These are phyloP conservation scores for Lateolabrax maculatus DNA, from an alignment of 2,797 vertebrate genomes.

Conservation along the genomic window DNA sequence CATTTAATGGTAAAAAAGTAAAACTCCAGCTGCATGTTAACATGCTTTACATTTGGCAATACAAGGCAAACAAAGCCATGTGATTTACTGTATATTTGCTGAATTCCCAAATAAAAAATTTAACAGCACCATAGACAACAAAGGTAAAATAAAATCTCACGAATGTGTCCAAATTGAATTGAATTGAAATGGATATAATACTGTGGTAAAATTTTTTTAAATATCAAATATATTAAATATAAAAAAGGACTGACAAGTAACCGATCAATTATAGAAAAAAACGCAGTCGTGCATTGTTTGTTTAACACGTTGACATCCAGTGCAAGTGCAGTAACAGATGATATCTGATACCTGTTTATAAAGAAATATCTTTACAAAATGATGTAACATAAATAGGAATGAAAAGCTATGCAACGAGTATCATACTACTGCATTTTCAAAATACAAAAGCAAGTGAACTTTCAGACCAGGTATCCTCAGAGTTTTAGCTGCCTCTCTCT, in stretches of 20 bases:
- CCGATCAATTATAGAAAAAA: conserved; percentile 16
- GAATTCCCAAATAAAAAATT: not conserved
- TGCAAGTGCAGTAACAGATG: not conserved
- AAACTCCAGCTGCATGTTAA: not conserved
- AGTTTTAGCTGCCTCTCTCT: not conserved
- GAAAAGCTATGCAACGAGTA: not conserved
- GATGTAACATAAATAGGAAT: not conserved
- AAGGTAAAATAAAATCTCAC: not conserved
- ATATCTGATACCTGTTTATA: not conserved
- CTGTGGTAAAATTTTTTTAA: not conserved
- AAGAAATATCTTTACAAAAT: not conserved
- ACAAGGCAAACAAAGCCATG: not conserved
- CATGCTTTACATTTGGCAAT: conserved; percentile 18
- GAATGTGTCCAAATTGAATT: conserved; percentile 1
- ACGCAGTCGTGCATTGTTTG: not conserved
- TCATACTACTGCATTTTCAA: not conserved
- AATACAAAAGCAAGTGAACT: not conserved
- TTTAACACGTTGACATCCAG: not conserved
- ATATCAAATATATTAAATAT: conserved; percentile 6
- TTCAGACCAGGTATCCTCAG: too few species aligned
- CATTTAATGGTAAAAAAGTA: conserved; percentile 44
- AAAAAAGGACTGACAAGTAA: not conserved
- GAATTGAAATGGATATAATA: too few species aligned
- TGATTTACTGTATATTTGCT: not conserved
- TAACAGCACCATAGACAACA: conserved; percentile 10